Conservation (phyloP, 2,797 vertebrate species). For the Micromesistius poutassou region DNA sequence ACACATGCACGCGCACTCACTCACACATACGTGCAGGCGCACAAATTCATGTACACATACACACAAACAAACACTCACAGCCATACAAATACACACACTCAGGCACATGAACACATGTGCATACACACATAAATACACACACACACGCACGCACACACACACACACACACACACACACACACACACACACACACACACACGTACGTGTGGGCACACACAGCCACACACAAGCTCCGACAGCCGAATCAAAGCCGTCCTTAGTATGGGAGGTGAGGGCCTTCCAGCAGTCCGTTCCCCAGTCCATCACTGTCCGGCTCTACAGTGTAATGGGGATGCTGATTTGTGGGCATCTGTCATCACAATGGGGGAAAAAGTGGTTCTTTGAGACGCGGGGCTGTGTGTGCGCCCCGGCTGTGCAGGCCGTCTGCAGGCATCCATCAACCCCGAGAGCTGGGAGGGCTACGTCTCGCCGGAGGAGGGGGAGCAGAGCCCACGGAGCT, state of each 20-base stretch:
- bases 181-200: background rate
- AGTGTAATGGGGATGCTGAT: background rate
- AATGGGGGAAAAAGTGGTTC: background rate
- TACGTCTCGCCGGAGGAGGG: conserved; percentile 33
- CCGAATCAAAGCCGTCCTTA: background rate
- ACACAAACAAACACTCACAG: no score
- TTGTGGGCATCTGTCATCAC: background rate
- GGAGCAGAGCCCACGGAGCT: conserved; percentile 27
- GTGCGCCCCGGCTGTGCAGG: conserved; percentile 48
- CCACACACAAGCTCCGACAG: background rate
- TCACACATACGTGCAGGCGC: no score
- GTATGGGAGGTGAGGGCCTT: background rate
- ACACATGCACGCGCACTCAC: no score
- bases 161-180: background rate
- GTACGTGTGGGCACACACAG: background rate
- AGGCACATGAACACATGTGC: no score
- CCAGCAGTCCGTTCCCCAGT: background rate
- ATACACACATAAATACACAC: no score
- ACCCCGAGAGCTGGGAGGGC: conserved; percentile 60
- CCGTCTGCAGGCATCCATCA: conserved; percentile 69
- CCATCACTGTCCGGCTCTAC: background rate
- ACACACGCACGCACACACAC: background rate
- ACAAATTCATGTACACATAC: no score
- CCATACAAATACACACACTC: no score
- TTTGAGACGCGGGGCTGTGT: background rate